phyloP scores from a whole-genome alignment of 2,797 vertebrate genomes.

The Parambassis ranga region DNA sequence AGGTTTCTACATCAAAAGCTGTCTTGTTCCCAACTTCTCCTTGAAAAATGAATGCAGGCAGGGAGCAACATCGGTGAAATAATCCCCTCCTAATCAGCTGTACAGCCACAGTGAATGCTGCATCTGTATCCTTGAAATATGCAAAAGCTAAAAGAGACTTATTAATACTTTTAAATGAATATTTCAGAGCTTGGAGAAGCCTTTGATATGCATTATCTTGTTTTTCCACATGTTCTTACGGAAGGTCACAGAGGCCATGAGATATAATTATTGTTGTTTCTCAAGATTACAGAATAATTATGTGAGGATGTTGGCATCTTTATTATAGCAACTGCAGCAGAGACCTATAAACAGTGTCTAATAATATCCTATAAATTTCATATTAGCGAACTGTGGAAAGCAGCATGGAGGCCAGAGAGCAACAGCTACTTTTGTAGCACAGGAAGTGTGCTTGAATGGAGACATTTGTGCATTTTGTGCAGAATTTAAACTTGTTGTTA shows the following conservation, averaged over 20 bases:
- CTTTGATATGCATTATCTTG: conserved; percentile 7
- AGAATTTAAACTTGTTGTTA: no score
- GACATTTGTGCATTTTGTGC: no score
- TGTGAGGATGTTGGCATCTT: neutral
- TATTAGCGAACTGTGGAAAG: no score
- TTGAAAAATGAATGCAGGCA: neutral
- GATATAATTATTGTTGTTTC: neutral
- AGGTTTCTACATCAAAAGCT: neutral
- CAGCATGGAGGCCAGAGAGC: no score
- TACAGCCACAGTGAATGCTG: neutral
- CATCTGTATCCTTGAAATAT: conserved; percentile 15
- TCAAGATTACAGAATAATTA: neutral
- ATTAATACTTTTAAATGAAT: neutral
- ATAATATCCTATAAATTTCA: no score
- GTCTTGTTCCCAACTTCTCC: neutral
- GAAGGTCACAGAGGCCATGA: neutral
- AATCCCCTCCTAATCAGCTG: neutral
- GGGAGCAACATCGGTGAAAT: neutral
- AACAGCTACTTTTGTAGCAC: no score
- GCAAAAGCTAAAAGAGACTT: neutral
- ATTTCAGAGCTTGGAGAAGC: conserved; percentile 1
- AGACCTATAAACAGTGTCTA: neutral
- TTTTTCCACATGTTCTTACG: neutral
- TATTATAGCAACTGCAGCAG: neutral
- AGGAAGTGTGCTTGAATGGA: no score